These are phyloP conservation scores for Camptogramma bilineatum DNA, from an alignment of 2,888 invertebrate species.

Conservation along the genomic window DNA sequence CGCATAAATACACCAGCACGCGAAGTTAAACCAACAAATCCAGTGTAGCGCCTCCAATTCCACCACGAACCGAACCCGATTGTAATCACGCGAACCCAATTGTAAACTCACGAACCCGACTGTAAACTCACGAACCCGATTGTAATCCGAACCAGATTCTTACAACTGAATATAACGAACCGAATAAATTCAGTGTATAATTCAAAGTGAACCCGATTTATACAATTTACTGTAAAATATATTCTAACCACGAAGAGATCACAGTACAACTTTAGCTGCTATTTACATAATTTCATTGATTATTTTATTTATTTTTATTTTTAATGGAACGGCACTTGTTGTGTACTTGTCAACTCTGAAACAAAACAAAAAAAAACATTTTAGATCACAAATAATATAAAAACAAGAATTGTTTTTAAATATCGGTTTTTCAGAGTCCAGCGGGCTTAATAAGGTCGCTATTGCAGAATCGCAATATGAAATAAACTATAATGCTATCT, in stretches of 20 bases:
- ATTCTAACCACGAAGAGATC: slow-evolving; percentile 68
- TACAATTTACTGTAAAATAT: slow-evolving; percentile 38
- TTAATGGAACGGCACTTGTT: slow-evolving; percentile 51
- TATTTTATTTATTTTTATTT: slow-evolving; percentile 58
- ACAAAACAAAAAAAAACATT: slow-evolving; percentile 47
- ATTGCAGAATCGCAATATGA: no score
- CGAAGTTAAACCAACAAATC: slow-evolving; percentile 18
- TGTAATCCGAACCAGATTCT: background rate
- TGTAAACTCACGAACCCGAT: background rate
- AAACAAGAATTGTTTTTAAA: no score
- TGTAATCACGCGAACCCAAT: background rate
- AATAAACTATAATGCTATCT: no score
- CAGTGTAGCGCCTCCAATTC: slow-evolving; percentile 17
- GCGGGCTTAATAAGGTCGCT: no score
- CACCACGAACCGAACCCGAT: slow-evolving; percentile 1
- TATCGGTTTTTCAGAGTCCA: no score
- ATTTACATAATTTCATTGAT: slow-evolving; percentile 53
- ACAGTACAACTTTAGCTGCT: slow-evolving; percentile 53
- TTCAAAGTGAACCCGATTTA: slow-evolving; percentile 9
- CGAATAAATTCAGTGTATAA: background rate
- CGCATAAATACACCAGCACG: slow-evolving; percentile 47
- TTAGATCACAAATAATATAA: background rate
- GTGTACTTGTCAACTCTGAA: slow-evolving; percentile 64
- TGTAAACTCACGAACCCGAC: background rate
- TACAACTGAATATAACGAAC: background rate